A percentile compares a stretch with the other conserved stretches of the same genome.
These are phyloP conservation scores for Argyra leucocephala DNA, from an alignment of 2,888 invertebrate species.

Conservation along the genomic window DNA sequence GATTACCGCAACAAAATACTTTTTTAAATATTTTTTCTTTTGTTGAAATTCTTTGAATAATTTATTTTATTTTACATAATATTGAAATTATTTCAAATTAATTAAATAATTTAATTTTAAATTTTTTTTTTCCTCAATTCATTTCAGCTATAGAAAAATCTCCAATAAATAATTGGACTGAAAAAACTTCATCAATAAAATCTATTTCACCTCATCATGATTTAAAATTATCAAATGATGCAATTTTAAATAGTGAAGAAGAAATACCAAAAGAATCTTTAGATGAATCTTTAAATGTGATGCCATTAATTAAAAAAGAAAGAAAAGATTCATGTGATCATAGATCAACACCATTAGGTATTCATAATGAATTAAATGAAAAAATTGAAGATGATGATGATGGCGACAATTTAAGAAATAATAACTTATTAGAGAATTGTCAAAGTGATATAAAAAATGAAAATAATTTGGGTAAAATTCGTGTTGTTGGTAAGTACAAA, in stretches of 20 bases:
- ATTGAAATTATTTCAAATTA: too few relatives aligned
- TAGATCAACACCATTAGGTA: background rate
- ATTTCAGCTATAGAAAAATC: background rate
- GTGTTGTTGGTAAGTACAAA: background rate
- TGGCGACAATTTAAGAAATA: background rate
- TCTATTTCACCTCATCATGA: background rate
- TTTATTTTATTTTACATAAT: too few relatives aligned
- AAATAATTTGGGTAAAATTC: background rate
- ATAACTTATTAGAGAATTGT: background rate
- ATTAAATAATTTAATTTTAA: too few relatives aligned
- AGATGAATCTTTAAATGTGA: background rate
- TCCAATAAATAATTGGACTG: background rate
- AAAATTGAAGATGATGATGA: background rate
- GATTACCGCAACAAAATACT: too few relatives aligned
- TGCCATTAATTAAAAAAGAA: background rate
- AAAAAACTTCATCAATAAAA: background rate
- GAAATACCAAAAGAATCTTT: background rate
- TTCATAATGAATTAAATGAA: background rate
- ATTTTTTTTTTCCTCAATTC: background rate
- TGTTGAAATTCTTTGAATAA: too few relatives aligned
- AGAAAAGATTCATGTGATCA: background rate
- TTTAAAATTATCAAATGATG: background rate
- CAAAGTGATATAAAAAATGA: background rate
- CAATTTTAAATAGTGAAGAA: background rate
- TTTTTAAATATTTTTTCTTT: too few relatives aligned